phyloP scores from a whole-genome alignment of 2,888 invertebrate genomes.

The Scaptomyza reducta region DNA sequence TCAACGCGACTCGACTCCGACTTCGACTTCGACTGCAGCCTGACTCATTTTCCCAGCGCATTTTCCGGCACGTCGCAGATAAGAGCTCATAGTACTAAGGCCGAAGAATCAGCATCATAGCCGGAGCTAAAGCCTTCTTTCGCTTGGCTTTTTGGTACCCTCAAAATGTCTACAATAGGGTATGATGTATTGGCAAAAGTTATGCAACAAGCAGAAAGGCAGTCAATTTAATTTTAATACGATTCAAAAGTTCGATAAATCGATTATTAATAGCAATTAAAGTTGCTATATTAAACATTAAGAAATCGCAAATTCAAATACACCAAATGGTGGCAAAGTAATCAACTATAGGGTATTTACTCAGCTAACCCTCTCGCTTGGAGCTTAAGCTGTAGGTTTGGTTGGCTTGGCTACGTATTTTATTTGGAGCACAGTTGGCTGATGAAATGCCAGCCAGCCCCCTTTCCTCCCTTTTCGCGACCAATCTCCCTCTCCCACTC shows the following conservation, averaged over 20 bases:
- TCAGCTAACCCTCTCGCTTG: background rate
- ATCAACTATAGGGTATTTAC: background rate
- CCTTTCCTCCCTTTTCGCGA: background rate
- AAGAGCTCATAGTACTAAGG: constrained; percentile 39
- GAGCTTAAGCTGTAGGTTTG: background rate
- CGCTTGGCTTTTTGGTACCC: background rate
- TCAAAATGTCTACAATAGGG: background rate
- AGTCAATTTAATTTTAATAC: no score
- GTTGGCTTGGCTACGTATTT: constrained; percentile 54
- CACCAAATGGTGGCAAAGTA: background rate
- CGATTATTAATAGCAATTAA: background rate
- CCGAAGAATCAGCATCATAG: constrained; percentile 16
- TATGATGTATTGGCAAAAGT: background rate
- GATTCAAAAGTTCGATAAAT: no score
- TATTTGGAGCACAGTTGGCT: constrained; percentile 75
- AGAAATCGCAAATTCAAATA: no score
- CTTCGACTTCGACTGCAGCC: constrained; percentile 8
- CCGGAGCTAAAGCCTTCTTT: background rate
- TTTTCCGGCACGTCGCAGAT: constrained; percentile 68
- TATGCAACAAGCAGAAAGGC: no score
- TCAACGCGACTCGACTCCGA: background rate
- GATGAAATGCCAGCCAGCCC: constrained; percentile 57
- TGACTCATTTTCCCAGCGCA: constrained; percentile 65
- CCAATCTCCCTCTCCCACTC: background rate
- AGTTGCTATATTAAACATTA: no score